A percentile compares a stretch with the other conserved stretches of the same genome.
phyloP scores from a whole-genome alignment of 1,140 invertebrate species.

The Contarinia nasturtii region DNA sequence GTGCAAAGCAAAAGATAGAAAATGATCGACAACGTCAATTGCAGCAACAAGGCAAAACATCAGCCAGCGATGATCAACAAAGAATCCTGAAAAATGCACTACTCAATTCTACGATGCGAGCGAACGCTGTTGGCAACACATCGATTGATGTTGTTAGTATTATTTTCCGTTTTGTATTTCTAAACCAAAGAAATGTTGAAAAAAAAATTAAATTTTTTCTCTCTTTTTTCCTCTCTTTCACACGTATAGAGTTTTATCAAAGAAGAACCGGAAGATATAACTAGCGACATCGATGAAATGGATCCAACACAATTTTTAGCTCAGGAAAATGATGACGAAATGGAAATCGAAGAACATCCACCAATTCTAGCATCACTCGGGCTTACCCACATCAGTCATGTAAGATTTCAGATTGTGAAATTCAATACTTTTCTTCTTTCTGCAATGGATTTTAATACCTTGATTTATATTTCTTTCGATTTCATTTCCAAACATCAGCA shows the following conservation, averaged over 20 bases:
- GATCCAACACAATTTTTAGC: slow-evolving; percentile 13
- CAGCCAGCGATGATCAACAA: slow-evolving; percentile 4
- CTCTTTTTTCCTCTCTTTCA: not conserved
- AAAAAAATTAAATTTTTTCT: not conserved
- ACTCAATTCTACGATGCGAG: not conserved
- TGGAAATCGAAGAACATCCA: slow-evolving; percentile 1
- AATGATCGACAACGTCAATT: slow-evolving; percentile 4
- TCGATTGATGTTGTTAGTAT: not conserved
- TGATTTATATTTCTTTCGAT: no score
- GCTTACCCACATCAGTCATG: slow-evolving; percentile 3
- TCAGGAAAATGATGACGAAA: slow-evolving; percentile 9
- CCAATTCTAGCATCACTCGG: slow-evolving; percentile 5
- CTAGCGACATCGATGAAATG: slow-evolving; percentile 9
- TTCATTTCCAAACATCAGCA: not conserved
- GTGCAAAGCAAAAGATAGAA: slow-evolving; percentile 1
- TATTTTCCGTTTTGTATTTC: not conserved
- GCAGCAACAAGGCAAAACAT: not conserved
- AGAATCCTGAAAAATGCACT: not conserved
- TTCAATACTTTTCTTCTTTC: no score
- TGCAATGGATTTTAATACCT: no score
- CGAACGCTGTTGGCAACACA: not conserved
- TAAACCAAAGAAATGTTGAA: not conserved
- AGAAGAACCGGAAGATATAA: slow-evolving; percentile 21
- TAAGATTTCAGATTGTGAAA: no score
- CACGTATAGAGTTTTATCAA: slow-evolving; percentile 4